Evolutionary conservation across 1,140 invertebrate genomes (phyloP), one percentile per base, ranked within the genome.

Genomic region (Acromyrmex heyeri): DNA sequence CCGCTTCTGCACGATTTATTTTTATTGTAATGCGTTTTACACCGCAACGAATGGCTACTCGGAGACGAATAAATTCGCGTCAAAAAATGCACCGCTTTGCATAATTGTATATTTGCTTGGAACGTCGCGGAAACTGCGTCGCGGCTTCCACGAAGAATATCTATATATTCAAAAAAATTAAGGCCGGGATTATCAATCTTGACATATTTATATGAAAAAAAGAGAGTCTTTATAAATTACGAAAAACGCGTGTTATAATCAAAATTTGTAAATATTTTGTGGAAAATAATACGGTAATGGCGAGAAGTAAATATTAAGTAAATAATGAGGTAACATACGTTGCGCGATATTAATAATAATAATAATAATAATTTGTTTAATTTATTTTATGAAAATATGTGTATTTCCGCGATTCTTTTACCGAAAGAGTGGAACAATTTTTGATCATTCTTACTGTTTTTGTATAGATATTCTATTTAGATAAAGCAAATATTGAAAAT

Each of bases 1-100:
- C 24, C 79, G 79, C 55, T 83, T 75, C 79, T 57, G 38, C 18
- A 44, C 69, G 79, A 83, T 83, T 83, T 83, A 83, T 83, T 83
- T 83, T 83, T 83, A 83, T 83, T 53, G 79, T 59, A 73, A 72
- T 59, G 67, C 53, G 67, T 73, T 73, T 30, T 57, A n/a, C 24
- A 64, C 3, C 48, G 27, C 64, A 69, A 65, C 62, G 48, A 50
- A 34, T 34, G 48, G 64, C 53, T 24, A 48, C 44, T 27, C 50
- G 65, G 16, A 34, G 55, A n/a, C 30, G 57, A 75, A 83, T 75
- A 83, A 73, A 83, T 83, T 83, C 69, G 24, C 70, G 69, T 83
- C 57, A 50, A 73, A 50, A 83, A 59, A 83, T 73, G 69, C 69
- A 44, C 44, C 55, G 59, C 38, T 83, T 83, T 83, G 69, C 79